These are phyloP conservation scores for Dreissena polymorpha DNA, from an alignment of 1,140 invertebrate genomes.

Conservation along the genomic window DNA sequence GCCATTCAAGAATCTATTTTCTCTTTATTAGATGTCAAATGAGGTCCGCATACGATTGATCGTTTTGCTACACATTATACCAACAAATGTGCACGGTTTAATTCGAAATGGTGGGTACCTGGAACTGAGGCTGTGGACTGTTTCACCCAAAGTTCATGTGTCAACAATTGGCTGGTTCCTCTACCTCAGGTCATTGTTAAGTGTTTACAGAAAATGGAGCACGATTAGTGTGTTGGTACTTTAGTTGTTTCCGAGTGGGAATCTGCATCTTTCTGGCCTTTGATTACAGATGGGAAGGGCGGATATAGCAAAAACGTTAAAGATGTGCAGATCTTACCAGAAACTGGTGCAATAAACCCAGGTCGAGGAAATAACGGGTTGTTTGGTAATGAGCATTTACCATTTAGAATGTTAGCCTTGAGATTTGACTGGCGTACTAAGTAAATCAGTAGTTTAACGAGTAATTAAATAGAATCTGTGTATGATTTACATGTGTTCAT, in stretches of 20 bases:
- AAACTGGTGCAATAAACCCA: neutral
- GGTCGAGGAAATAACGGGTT: constrained; percentile 32
- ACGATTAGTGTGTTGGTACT: constrained; percentile 14
- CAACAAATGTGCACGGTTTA: constrained; percentile 45
- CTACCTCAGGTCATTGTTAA: constrained; percentile 37
- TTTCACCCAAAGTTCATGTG: constrained; percentile 16
- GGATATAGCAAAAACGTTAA: neutral
- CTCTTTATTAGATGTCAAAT: constrained; percentile 26
- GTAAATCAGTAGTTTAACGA: neutral
- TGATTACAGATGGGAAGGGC: neutral
- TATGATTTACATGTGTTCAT: neutral
- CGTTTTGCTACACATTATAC: constrained; percentile 55
- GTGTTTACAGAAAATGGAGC: constrained; percentile 31
- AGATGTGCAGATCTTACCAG: neutral
- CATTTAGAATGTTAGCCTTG: constrained; percentile 36
- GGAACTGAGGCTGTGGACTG: constrained; percentile 37
- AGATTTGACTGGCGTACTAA: too few relatives aligned
- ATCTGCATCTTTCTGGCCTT: constrained; percentile 44
- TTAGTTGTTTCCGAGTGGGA: constrained; percentile 36
- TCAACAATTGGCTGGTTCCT: constrained; percentile 58
- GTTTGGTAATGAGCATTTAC: constrained; percentile 4
- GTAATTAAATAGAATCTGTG: neutral
- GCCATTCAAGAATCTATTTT: constrained; percentile 20
- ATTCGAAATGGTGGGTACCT: constrained; percentile 46
- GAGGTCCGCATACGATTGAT: constrained; percentile 46